These are phyloP conservation scores for Cheilosia vernalis DNA, from an alignment of 2,888 invertebrate species.

Conservation along the genomic window DNA sequence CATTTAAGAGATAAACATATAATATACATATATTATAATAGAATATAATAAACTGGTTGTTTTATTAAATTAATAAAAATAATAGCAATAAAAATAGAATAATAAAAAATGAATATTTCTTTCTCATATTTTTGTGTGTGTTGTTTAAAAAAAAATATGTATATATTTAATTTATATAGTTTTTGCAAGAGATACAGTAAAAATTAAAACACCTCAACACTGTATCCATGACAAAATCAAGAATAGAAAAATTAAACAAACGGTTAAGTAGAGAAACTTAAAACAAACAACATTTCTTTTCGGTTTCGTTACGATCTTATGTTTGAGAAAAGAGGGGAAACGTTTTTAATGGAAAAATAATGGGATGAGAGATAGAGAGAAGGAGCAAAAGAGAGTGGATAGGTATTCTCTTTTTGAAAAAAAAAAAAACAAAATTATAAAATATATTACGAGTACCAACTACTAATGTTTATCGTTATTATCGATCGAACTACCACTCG, in stretches of 20 bases:
- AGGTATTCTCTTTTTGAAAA: conserved; percentile 31
- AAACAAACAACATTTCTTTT: conserved; percentile 33
- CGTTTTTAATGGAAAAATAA: conserved; percentile 38
- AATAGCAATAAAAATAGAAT: conserved; percentile 31
- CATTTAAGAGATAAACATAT: conserved; percentile 67
- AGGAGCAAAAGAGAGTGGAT: conserved; percentile 27
- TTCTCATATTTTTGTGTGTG: conserved; percentile 65
- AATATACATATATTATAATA: conserved; percentile 60
- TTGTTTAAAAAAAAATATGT: conserved; percentile 42
- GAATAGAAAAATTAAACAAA: conserved; percentile 41
- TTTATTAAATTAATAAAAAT: conserved; percentile 65
- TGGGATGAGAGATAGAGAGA: conserved; percentile 55
- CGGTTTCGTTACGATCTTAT: conserved; percentile 4
- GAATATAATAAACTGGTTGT: conserved; percentile 51
- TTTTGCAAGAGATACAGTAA: conserved; percentile 13
- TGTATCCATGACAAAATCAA: conserved; percentile 25
- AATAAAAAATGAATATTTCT: conserved; percentile 35
- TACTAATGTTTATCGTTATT: conserved; percentile 65
- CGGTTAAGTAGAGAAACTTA: conserved; percentile 47
- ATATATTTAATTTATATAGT: conserved; percentile 15
- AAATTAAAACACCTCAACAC: conserved; percentile 15
- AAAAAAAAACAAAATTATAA: conserved; percentile 26
- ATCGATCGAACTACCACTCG: conserved; percentile 72
- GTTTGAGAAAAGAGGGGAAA: conserved; percentile 26
- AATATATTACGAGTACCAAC: conserved; percentile 56